Conservation (phyloP, 2,797 vertebrate species). For the Gymnopithys bicolor region DNA sequence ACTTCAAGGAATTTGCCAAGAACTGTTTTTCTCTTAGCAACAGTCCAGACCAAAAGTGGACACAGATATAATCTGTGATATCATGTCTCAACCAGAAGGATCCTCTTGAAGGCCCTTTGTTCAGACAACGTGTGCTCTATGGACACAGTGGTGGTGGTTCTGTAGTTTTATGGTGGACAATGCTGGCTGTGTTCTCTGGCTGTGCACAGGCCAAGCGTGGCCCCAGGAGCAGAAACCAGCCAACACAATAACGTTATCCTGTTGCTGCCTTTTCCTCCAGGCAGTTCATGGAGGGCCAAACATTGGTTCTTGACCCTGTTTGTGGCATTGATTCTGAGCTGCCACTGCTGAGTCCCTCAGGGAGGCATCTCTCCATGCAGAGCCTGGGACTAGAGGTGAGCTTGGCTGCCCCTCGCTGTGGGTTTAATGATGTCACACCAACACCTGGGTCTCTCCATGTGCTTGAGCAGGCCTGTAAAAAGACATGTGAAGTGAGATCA, state of each 20-base stretch:
- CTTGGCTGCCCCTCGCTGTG: rapidly evolving
- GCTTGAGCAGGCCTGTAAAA: background rate
- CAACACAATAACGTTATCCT: background rate
- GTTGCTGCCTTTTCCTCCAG: background rate
- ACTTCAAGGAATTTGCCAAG: background rate
- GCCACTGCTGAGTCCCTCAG: background rate
- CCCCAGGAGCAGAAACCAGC: background rate
- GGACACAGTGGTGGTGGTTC: background rate
- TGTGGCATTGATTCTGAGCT: background rate
- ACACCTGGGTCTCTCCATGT: background rate
- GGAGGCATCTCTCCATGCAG: background rate
- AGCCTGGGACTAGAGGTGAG: background rate
- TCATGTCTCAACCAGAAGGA: background rate
- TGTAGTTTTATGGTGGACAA: background rate
- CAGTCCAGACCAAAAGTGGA: background rate
- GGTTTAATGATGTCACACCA: background rate
- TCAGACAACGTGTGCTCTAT: background rate
- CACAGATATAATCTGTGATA: background rate
- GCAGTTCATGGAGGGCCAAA: background rate
- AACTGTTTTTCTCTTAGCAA: background rate
- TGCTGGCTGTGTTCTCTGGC: background rate
- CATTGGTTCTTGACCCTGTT: background rate
- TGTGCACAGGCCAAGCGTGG: background rate
- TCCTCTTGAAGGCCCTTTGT: background rate
- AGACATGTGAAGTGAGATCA: background rate